phyloP scores from a whole-genome alignment of 1,140 invertebrate species.

The Gonatopus flavifemur region DNA sequence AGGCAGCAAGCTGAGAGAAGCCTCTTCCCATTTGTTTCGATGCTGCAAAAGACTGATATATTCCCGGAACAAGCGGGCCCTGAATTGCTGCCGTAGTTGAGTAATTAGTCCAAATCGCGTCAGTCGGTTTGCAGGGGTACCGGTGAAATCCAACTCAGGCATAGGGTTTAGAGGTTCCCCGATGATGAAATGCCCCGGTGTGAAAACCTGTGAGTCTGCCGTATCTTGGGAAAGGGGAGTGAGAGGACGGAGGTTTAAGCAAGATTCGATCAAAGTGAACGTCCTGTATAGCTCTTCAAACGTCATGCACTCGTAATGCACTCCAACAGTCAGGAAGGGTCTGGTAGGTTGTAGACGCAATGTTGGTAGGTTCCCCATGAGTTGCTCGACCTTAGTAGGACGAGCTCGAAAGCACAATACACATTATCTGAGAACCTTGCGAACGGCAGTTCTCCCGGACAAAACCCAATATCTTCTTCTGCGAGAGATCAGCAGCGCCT shows the following conservation, averaged over 20 bases:
- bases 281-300: not conserved
- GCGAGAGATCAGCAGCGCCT: not conserved
- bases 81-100: not conserved
- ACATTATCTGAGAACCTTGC: not conserved
- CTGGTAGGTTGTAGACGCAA: not conserved
- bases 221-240: slow-evolving; percentile 21
- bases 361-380: not conserved
- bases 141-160: not conserved
- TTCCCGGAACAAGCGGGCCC: not conserved
- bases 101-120: not conserved
- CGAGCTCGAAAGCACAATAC: not conserved
- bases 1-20: not conserved
- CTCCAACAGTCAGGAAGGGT: not conserved
- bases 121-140: not conserved
- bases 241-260: slow-evolving; percentile 23
- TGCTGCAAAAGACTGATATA: not conserved
- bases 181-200: slow-evolving; percentile 24
- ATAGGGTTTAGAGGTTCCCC: not conserved
- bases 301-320: not conserved
- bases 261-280: slow-evolving; percentile 16
- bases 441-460: not conserved
- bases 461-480: not conserved
- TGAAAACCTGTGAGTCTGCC: slow-evolving; percentile 10
- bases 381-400: too few relatives aligned
- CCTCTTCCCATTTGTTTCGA: too few relatives aligned